Percentiles rank a stretch among this genome's conserved stretches.
phyloP scores from a whole-genome alignment of 2,113 vertebrate species.

The Mustelus asterias region DNA sequence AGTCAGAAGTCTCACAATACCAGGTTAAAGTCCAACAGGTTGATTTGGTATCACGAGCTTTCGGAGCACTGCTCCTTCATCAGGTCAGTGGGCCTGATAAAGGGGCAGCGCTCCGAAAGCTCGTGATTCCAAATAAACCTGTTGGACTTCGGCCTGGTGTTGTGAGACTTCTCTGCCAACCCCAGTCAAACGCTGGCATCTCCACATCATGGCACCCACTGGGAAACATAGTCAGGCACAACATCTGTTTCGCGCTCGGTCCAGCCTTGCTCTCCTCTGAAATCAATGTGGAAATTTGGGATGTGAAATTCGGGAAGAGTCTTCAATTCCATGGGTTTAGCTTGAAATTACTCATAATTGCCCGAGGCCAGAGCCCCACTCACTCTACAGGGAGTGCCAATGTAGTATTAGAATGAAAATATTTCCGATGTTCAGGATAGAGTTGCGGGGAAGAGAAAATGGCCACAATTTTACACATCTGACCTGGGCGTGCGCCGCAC shows the following conservation, averaged over 20 bases:
- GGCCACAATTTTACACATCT: no score
- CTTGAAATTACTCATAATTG: background rate
- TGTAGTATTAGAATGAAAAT: background rate
- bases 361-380: background rate
- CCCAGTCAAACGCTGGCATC: no score
- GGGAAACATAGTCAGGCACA: background rate
- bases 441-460: background rate
- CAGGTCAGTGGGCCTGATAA: no score
- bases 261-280: background rate
- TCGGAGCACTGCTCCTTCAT: no score
- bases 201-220: no score
- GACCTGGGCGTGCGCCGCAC: no score
- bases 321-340: background rate
- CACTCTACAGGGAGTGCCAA: background rate
- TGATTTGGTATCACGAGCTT: no score
- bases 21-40: no score
- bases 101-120: no score
- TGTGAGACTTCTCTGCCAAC: no score
- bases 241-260: background rate
- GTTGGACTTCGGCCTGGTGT: no score
- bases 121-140: no score
- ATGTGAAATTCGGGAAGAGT: background rate
- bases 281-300: background rate
- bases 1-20: background rate
- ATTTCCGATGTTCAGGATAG: background rate